Evolutionary conservation across 2,888 invertebrate species (phyloP), one percentile per base, ranked within the genome.

Genomic region (Nomada ferruginata): DNA sequence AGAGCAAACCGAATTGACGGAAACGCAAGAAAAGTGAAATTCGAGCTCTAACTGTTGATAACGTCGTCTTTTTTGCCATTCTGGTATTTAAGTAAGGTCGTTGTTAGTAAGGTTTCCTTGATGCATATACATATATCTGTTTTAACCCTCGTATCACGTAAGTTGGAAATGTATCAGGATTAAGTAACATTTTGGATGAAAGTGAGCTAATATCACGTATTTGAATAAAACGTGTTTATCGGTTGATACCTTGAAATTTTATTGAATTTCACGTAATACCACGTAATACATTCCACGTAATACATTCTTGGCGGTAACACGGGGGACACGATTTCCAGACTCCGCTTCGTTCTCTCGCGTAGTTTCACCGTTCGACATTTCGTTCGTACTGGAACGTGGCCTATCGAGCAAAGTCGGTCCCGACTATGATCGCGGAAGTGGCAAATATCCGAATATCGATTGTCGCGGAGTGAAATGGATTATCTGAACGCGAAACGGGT

Each of bases 281-380:
- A 59, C 18, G 10, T 13, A 63, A 20, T 47, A 50, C 7, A 13
- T 26, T 36, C 9, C 29, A 59, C 18, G 10, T 13, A 63, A 20
- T 47, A 50, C 7, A 13, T 26, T 36, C 44, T 53, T 53, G 50
- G 15, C 3, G 15, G 50, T 11, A 64, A 26, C n/a, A 64, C 52
- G 36, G 47, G 52, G 42, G 65, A 65, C 70, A 79, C 76, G 42
- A 71, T 71, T 79, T 70, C 76, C 65, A 65, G 53, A 42, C 47
- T 64, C 55, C 55, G 15, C 13, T 60, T 71, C 23, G 53, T 44
- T 75, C 52, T 29, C 42, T 75, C 47, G 47, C 57, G 42, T 50
- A 70, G 79, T 76, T 81, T 81, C 81, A 82, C 72, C 76, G 57
- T 71, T 81, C 82, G 81, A 81, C 60, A 76, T 82, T 82, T 81